These are phyloP conservation scores for Megamerina dolium DNA, from an alignment of 2,888 invertebrate species.

Conservation along the genomic window DNA sequence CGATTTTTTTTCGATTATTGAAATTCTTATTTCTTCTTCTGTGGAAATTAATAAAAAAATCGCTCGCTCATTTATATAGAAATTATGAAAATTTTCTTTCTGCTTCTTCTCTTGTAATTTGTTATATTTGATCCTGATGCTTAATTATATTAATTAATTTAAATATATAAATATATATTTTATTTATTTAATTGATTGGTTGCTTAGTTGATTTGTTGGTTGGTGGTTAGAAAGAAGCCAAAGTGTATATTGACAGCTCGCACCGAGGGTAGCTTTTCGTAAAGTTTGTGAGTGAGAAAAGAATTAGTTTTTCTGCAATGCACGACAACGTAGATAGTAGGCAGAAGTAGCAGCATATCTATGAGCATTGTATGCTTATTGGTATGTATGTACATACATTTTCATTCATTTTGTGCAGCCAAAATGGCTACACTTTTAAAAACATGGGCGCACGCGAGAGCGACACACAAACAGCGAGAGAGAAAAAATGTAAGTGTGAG, in stretches of 20 bases:
- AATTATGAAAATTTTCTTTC: slow-evolving; percentile 2
- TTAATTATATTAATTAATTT: no score
- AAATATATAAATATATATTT: no score
- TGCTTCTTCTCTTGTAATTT: no score
- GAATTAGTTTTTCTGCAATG: slow-evolving; percentile 9
- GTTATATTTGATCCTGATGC: no score
- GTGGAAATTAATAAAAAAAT: no score
- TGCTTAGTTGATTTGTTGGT: slow-evolving; percentile 23
- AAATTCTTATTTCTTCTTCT: background rate
- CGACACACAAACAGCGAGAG: background rate
- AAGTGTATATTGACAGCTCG: slow-evolving; percentile 48
- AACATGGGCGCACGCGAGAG: slow-evolving; percentile 1
- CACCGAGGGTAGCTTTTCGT: slow-evolving; percentile 43
- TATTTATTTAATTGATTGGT: no score
- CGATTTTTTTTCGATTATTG: no score
- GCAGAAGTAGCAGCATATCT: no score
- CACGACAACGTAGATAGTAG: no score
- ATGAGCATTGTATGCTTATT: no score
- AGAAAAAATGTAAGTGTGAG: no score
- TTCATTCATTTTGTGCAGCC: slow-evolving; percentile 9
- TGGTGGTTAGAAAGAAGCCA: slow-evolving; percentile 50
- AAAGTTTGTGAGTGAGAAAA: slow-evolving; percentile 6
- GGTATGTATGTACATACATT: background rate
- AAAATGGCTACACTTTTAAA: slow-evolving; percentile 12
- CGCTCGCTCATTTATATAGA: slow-evolving; percentile 4